Conservation (phyloP, 2,797 vertebrate species). For the Leuciscus waleckii region DNA sequence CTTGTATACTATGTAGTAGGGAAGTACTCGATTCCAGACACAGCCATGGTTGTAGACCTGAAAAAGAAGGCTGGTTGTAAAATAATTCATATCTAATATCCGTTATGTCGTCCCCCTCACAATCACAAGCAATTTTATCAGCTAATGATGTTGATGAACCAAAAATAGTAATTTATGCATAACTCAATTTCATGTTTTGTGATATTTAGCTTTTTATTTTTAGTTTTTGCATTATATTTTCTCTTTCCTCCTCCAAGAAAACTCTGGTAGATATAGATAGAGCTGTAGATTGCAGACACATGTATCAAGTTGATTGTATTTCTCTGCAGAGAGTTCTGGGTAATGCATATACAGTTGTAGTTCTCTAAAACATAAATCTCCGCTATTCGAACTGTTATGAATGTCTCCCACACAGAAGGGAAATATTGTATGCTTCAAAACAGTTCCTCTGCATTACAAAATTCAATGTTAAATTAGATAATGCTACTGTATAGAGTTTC, state of each 20-base stretch:
- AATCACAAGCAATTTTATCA: no score
- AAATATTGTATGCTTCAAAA: slow-evolving; percentile 13
- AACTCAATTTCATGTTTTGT: background rate
- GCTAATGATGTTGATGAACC: no score
- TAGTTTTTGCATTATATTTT: no score
- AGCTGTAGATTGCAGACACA: background rate
- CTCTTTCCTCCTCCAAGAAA: background rate
- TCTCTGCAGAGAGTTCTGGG: background rate
- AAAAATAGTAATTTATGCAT: background rate
- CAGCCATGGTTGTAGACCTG: no score
- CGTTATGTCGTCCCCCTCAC: no score
- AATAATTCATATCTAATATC: no score
- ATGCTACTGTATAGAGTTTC: slow-evolving; percentile 14
- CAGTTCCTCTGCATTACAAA: slow-evolving; percentile 7
- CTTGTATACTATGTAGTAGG: no score
- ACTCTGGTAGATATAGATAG: background rate
- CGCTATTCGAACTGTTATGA: background rate
- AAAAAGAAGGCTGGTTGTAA: no score
- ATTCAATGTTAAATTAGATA: slow-evolving; percentile 8
- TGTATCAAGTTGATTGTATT: slow-evolving; percentile 4
- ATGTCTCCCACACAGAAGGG: background rate
- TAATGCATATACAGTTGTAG: background rate
- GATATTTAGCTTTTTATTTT: background rate
- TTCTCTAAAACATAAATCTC: slow-evolving; percentile 14
- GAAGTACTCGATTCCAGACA: no score